Evolutionary conservation across 2,888 invertebrate genomes (phyloP).

Genomic region (Mechanitis messenoides): DNA sequence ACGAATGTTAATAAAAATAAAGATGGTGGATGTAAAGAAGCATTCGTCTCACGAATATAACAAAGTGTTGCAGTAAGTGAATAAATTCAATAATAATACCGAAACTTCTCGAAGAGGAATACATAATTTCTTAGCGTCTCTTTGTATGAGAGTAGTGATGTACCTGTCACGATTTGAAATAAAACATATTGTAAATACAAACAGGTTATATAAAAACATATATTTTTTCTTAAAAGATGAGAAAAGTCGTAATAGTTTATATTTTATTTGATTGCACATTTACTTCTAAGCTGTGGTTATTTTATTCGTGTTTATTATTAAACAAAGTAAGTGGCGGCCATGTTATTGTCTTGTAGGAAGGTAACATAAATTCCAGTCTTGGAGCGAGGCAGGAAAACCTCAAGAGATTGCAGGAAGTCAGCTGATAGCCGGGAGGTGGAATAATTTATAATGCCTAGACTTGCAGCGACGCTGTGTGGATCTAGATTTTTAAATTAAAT

Average conservation of each 20-base stretch:
- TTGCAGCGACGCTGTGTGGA: constrained; percentile 11
- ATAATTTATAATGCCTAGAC: constrained; percentile 26
- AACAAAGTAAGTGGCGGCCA: background rate
- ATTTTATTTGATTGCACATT: no score
- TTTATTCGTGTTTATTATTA: constrained; percentile 6
- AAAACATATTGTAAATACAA: no score
- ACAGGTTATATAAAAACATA: constrained; percentile 11
- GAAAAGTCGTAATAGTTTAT: background rate
- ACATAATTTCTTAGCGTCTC: constrained; percentile 76
- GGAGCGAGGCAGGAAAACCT: constrained; percentile 26
- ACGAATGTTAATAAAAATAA: no score
- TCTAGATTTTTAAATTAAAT: background rate
- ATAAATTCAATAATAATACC: constrained; percentile 75
- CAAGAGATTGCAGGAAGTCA: constrained; percentile 29
- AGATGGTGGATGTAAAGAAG: constrained; percentile 17
- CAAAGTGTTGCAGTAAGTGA: constrained; percentile 66
- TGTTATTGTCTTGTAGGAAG: constrained; percentile 14
- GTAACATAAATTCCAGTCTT: constrained; percentile 24
- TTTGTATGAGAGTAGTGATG: constrained; percentile 61
- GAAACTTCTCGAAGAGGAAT: constrained; percentile 73
- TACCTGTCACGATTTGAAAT: constrained; percentile 5
- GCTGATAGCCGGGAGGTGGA: constrained; percentile 28
- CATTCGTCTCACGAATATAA: constrained; percentile 65
- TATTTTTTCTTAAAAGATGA: background rate
- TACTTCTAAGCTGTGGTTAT: background rate